Evolutionary conservation across 2,797 vertebrate genomes (phyloP).

Genomic region (Euthynnus affinis): DNA sequence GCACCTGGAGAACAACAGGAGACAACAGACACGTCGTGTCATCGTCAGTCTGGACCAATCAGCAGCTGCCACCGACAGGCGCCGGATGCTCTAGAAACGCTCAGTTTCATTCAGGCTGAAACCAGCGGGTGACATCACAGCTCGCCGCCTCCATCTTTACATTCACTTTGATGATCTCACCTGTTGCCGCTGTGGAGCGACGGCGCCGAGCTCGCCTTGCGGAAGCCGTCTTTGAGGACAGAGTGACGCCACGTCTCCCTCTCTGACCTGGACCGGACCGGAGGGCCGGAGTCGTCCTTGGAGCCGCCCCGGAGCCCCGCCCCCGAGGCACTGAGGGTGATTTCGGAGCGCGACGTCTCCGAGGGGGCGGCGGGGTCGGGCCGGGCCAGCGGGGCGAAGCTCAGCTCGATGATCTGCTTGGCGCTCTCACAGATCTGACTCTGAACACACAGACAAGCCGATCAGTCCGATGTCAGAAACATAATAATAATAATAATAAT

Average conservation of each 20-base stretch:
- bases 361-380: conserved; percentile 35
- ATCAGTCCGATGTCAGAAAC: too few species aligned
- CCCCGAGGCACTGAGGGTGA: conserved; percentile 45
- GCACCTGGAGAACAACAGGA: background rate
- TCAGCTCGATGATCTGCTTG: conserved; percentile 89
- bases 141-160: too few species aligned
- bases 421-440: conserved; percentile 90
- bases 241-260: conserved; percentile 59
- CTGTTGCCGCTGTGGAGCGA: conserved; percentile 64
- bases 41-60: too few species aligned
- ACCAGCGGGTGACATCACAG: too few species aligned
- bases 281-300: conserved; percentile 56
- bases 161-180: conserved; percentile 39
- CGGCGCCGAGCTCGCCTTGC: conserved; percentile 72
- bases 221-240: conserved; percentile 68
- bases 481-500: too few species aligned
- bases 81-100: too few species aligned
- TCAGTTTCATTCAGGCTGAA: too few species aligned
- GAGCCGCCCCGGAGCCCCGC: conserved; percentile 34
- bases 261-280: conserved; percentile 44
- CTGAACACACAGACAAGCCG: conserved; percentile 62
- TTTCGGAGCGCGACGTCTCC: conserved; percentile 66
- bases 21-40: background rate
- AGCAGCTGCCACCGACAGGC: too few species aligned
- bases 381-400: conserved; percentile 89